A percentile compares a stretch with the other conserved stretches of the same genome.
Evolutionary conservation across 2,888 invertebrate species (phyloP).

Genomic region (Callyntrura sp.): DNA sequence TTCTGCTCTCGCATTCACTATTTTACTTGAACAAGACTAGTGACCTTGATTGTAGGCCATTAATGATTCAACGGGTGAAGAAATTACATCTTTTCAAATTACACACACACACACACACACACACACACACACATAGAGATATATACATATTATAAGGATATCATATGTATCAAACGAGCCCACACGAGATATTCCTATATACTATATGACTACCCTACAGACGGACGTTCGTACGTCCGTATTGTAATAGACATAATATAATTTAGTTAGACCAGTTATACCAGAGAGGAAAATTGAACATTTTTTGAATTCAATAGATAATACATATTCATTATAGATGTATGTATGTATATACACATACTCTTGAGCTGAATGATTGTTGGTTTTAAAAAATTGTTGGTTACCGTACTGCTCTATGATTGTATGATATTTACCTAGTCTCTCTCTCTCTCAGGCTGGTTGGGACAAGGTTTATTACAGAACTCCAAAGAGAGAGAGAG

Average conservation of each 20-base stretch:
- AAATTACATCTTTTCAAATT: slow-evolving; percentile 76
- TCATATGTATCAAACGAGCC: no score
- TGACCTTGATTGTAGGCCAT: slow-evolving; percentile 78
- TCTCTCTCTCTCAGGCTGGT: no score
- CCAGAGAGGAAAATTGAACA: slow-evolving; percentile 30
- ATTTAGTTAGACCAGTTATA: slow-evolving; percentile 35
- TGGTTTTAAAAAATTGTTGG: slow-evolving; percentile 15
- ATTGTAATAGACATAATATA: no score
- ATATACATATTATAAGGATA: slow-evolving; percentile 23
- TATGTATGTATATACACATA: background rate
- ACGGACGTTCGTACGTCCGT: no score
- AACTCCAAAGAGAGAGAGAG: background rate
- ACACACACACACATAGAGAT: background rate
- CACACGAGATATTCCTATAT: no score
- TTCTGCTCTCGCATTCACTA: background rate
- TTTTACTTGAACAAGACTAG: slow-evolving; percentile 60
- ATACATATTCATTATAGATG: background rate
- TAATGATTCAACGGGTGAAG: slow-evolving; percentile 67
- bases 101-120: slow-evolving; percentile 1
- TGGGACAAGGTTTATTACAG: no score
- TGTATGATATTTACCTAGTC: no score
- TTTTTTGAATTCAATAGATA: slow-evolving; percentile 3
- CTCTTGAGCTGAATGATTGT: background rate
- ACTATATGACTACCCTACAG: no score
- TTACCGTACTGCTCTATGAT: background rate